Percentiles rank a stretch among this genome's conserved stretches.
Conservation (phyloP, 2,888 invertebrate genomes). For the Nomada goodeniana region DNA sequence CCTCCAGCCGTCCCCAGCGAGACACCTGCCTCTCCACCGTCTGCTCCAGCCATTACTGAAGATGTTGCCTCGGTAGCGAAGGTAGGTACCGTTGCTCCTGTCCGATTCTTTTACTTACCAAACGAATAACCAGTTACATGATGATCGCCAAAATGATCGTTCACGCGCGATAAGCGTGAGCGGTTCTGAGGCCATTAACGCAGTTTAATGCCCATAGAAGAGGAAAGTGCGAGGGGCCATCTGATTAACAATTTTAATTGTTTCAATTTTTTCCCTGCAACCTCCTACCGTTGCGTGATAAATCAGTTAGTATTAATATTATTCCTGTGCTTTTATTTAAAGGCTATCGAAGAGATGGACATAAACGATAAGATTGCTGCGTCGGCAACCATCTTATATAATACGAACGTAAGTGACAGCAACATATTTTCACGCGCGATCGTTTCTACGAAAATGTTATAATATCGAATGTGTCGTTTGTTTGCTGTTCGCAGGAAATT, state of each 20-base stretch:
- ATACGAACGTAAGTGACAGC: slow-evolving; percentile 77
- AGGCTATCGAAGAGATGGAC: slow-evolving; percentile 83
- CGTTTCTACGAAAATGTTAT: neutral
- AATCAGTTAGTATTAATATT: neutral
- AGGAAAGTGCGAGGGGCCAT: slow-evolving; percentile 83
- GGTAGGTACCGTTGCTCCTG: slow-evolving; percentile 55
- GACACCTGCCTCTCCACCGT: slow-evolving; percentile 69
- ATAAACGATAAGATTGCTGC: slow-evolving; percentile 83
- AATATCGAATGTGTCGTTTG: neutral
- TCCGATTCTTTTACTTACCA: too few relatives aligned
- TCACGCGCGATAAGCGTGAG: slow-evolving; percentile 70
- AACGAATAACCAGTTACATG: slow-evolving; percentile 59
- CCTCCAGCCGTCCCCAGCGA: slow-evolving; percentile 78
- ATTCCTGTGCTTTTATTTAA: slow-evolving; percentile 42
- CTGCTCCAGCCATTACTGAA: slow-evolving; percentile 82
- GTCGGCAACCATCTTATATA: slow-evolving; percentile 82
- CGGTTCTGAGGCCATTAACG: slow-evolving; percentile 76
- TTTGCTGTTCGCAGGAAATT: slow-evolving; percentile 79
- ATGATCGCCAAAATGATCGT: slow-evolving; percentile 81
- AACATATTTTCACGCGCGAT: neutral
- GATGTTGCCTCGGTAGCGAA: slow-evolving; percentile 83
- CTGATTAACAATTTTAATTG: slow-evolving; percentile 72
- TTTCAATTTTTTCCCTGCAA: neutral
- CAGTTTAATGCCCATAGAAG: slow-evolving; percentile 73
- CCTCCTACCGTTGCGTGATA: neutral